These are phyloP conservation scores for Noturus placidus DNA, from an alignment of 2,113 vertebrate genomes.

Conservation along the genomic window DNA sequence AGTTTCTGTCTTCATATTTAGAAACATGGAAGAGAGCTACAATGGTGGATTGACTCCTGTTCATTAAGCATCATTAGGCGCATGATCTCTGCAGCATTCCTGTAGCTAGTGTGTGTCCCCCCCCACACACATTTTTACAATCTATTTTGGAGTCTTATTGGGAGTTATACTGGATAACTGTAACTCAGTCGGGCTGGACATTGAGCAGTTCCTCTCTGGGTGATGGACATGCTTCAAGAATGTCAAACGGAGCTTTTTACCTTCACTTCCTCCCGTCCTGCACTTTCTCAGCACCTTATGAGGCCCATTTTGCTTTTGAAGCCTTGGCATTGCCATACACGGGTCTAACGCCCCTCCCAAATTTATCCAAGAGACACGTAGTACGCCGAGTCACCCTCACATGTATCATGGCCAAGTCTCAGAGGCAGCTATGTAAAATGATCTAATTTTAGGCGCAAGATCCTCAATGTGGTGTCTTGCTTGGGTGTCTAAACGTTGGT, in stretches of 20 bases:
- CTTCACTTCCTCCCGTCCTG: conserved; percentile 23
- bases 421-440: not conserved
- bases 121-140: not conserved
- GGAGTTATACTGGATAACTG: conserved; percentile 13
- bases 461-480: not conserved
- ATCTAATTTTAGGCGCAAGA: conserved; percentile 20
- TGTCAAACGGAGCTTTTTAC: conserved; percentile 48
- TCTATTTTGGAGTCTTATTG: conserved; percentile 32
- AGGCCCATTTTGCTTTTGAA: conserved; percentile 27
- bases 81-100: not conserved
- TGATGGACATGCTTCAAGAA: conserved; percentile 54
- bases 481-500: not conserved
- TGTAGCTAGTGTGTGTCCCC: not conserved
- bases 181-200: conserved; percentile 31
- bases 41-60: not conserved
- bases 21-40: not conserved
- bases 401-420: conserved; percentile 21
- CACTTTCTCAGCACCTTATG: conserved; percentile 31
- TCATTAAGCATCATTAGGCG: not conserved
- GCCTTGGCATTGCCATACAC: conserved; percentile 17
- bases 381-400: conserved; percentile 22
- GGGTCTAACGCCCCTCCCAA: conserved; percentile 17
- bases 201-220: conserved; percentile 5
- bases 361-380: conserved; percentile 35
- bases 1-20: not conserved